Conservation (phyloP, 2,797 vertebrate genomes). For the Staurois parvus region DNA sequence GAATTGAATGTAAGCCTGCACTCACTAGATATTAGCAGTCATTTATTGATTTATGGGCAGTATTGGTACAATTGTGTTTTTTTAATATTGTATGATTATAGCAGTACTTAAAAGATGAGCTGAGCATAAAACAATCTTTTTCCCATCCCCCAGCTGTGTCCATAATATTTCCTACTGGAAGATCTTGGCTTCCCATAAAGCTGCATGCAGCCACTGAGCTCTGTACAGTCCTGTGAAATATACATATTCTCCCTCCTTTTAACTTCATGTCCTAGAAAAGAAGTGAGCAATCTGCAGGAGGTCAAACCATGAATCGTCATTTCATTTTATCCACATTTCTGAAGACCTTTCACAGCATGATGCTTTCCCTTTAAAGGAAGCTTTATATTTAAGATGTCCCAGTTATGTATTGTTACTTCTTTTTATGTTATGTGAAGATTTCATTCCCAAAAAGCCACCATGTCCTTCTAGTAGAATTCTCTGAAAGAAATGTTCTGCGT, state of each 20-base stretch:
- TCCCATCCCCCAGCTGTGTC: too few relatives aligned
- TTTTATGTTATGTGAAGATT: slow-evolving; percentile 37
- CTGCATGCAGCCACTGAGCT: neutral
- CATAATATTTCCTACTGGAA: neutral
- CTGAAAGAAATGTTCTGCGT: neutral
- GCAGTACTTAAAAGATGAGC: neutral
- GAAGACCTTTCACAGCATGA: slow-evolving; percentile 24
- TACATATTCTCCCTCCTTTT: neutral
- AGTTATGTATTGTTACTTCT: slow-evolving; percentile 43
- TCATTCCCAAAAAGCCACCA: neutral
- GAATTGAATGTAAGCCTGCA: too few relatives aligned
- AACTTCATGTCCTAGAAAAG: neutral
- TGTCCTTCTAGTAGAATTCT: slow-evolving; percentile 20
- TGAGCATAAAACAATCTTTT: neutral
- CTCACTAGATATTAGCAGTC: too few relatives aligned
- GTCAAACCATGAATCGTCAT: neutral
- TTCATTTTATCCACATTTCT: slow-evolving; percentile 25
- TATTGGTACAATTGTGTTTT: too few relatives aligned
- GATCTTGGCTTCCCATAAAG: neutral
- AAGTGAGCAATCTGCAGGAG: slow-evolving; percentile 7
- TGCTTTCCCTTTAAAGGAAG: slow-evolving; percentile 12
- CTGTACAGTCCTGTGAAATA: neutral
- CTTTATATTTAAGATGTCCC: slow-evolving; percentile 30
- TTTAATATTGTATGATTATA: neutral
- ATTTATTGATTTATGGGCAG: too few relatives aligned